Evolutionary conservation across 2,113 vertebrate species (phyloP).

Genomic region (Raphicerus campestris): DNA sequence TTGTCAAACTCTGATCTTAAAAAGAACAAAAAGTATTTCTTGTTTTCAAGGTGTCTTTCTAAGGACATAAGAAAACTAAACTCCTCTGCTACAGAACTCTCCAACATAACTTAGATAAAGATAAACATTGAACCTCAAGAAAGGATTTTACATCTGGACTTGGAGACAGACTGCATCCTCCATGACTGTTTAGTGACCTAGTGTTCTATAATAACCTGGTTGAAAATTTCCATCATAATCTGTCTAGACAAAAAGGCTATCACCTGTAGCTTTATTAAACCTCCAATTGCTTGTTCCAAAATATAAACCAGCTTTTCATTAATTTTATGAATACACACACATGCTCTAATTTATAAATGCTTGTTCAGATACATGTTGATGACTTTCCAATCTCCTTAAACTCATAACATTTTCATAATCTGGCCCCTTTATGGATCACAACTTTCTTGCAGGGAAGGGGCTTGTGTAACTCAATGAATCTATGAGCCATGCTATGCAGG

Average conservation of each 20-base stretch:
- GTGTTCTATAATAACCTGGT: not conserved
- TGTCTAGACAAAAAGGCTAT: not conserved
- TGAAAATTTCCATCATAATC: conserved; percentile 6
- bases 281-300: not conserved
- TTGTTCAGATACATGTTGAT: not conserved
- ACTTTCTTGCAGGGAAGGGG: not conserved
- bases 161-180: not conserved
- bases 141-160: not conserved
- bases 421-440: not conserved
- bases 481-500: not conserved
- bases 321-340: not conserved
- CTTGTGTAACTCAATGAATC: not conserved
- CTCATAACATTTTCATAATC: not conserved
- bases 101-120: not conserved
- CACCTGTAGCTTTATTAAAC: not conserved
- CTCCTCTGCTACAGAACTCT: not conserved
- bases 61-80: not conserved
- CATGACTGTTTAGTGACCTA: not conserved
- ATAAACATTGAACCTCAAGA: not conserved
- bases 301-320: conserved; percentile 55
- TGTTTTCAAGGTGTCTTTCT: not conserved
- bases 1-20: not conserved
- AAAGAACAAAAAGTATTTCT: not conserved
- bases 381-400: not conserved
- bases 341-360: not conserved